Base-by-base conservation (phyloP, 2,113 vertebrate species). In the Serinus canaria region DNA sequence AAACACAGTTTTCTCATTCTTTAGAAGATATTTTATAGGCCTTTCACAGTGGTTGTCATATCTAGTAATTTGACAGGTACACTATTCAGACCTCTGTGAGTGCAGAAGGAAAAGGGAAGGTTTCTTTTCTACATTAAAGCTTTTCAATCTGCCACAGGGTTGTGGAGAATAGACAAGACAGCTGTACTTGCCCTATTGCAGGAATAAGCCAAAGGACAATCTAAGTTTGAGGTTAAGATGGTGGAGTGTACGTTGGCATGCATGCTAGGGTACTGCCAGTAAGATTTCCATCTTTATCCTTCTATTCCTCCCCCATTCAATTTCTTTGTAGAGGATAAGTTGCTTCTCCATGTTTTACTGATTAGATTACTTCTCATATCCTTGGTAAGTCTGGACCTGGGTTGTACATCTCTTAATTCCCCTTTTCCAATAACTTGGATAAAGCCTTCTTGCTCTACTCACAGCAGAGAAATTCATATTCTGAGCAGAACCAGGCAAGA, bases 201-300 rank as follows among this genome's bases (percentile, higher is more conserved):
- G 25, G 16, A 58, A 53, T 12, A 74, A 44, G 50, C 2, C 16
- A 63, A 74, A 92, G 47, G n/a, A 35, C 24, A 56, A 23, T 14
- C 35, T 84, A 31, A 82, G 7, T 22, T 58, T 85, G 58, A 1
- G 1, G 2, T 68, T 60, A 43, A 50, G 49, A 43, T 25, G 13
- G 15, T 46, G 30, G 9, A 52, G 8, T 5, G 8, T 23, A 13
- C 2, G 2, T 77, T 91, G n/a, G 11, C 13, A 49, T 0, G 0
- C 33, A 8, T 24, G 23, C 63, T 47, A 67, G 21, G 33, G 66
- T 37, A 17, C 7, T 86, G 17, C 17, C 37, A 47, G 10, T 35
- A 67, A 75, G 58, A 47, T 73, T 90, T 56, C 41, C 5, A 3
- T 67, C 43, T 90, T 78, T 67, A 22, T 19, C 12, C 4, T 86